Conservation (phyloP, 2,113 vertebrate species). For the Mixornis gularis region DNA sequence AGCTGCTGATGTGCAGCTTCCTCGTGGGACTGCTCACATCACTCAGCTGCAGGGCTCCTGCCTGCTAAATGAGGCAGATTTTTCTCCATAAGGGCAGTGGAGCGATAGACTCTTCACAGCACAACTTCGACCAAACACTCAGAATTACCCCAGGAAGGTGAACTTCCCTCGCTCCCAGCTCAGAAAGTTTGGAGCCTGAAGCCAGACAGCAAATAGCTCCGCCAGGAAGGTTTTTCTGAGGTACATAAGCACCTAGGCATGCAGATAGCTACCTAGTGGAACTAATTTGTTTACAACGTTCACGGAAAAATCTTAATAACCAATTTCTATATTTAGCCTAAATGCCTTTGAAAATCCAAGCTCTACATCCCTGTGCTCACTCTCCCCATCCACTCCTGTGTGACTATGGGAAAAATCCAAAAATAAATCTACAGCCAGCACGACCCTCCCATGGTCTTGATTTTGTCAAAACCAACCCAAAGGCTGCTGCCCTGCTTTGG, state of each 20-base stretch:
- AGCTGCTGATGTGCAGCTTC: neutral
- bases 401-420: neutral
- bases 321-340: neutral
- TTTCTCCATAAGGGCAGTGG: neutral
- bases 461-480: neutral
- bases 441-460: accelerated
- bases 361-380: neutral
- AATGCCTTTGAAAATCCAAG: neutral
- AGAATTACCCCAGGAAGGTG: neutral
- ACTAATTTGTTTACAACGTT: constrained; percentile 37
- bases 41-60: neutral
- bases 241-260: neutral
- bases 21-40: neutral
- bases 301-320: constrained; percentile 3
- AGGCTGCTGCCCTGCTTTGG: neutral
- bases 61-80: neutral
- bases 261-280: constrained; percentile 14
- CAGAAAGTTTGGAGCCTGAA: neutral
- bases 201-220: neutral
- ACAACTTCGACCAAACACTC: neutral
- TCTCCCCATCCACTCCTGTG: neutral
- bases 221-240: neutral
- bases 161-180: neutral
- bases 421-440: neutral
- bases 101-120: neutral